phyloP scores from a whole-genome alignment of 1,140 invertebrate species.

The Epicauta chinensis region DNA sequence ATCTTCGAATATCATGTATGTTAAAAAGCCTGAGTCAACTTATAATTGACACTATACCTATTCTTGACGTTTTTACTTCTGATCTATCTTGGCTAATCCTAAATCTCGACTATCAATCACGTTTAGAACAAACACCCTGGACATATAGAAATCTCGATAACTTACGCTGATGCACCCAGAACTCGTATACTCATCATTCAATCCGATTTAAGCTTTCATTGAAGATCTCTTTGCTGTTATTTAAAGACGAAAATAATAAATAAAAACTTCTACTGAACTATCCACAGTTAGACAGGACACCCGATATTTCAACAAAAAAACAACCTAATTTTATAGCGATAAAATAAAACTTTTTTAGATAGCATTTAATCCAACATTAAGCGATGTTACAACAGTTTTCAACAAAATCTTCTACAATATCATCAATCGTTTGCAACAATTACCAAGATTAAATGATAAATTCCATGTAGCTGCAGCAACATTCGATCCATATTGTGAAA shows the following conservation, averaged over 20 bases:
- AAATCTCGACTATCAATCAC: too few species aligned
- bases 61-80: constrained; percentile 64
- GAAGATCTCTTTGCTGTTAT: constrained; percentile 70
- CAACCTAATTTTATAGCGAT: too few species aligned
- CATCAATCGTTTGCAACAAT: constrained; percentile 44
- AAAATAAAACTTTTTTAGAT: constrained; percentile 44
- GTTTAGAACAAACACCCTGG: too few species aligned
- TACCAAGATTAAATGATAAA: constrained; percentile 55
- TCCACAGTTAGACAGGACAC: too few species aligned
- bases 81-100: constrained; percentile 53
- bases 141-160: constrained; percentile 19
- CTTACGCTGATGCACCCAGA: constrained; percentile 80
- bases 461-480: constrained; percentile 47
- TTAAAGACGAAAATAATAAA: too few species aligned
- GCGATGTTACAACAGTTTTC: constrained; percentile 52
- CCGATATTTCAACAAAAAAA: too few species aligned
- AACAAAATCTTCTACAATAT: constrained; percentile 45
- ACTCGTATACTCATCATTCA: constrained; percentile 80
- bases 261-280: too few species aligned
- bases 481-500: constrained; percentile 46
- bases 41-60: constrained; percentile 67
- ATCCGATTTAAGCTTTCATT: constrained; percentile 55
- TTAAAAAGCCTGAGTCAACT: too few species aligned
- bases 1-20: too few species aligned
- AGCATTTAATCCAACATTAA: constrained; percentile 57